Percentiles rank a stretch among this genome's conserved stretches.
Conservation (phyloP, 1,140 invertebrate species). For the Zaprionus taronus region DNA sequence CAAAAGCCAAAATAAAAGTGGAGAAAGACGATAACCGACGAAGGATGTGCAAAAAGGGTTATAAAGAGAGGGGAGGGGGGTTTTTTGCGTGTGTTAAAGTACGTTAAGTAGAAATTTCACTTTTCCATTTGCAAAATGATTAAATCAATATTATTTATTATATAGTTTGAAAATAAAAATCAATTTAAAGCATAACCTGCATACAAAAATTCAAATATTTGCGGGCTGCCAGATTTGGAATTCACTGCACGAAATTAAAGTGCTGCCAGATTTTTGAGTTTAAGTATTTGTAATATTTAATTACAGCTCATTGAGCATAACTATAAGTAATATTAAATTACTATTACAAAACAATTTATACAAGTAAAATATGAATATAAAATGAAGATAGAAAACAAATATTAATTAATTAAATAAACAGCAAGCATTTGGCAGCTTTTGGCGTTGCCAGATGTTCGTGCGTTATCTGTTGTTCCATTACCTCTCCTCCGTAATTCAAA, state of each 20-base stretch:
- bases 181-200: constrained; percentile 4
- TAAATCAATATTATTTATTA: constrained; percentile 72
- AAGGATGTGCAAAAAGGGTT: background rate
- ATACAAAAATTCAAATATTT: background rate
- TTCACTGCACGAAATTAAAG: background rate
- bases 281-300: background rate
- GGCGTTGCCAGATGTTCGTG: constrained; percentile 28
- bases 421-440: background rate
- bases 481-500: constrained; percentile 11
- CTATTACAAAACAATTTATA: background rate
- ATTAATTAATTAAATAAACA: background rate
- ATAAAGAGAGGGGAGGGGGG: background rate
- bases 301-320: background rate
- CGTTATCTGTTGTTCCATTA: constrained; percentile 8
- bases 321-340: background rate
- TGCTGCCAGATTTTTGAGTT: background rate
- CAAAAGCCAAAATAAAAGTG: constrained; percentile 35
- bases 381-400: background rate
- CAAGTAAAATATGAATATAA: background rate
- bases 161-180: constrained; percentile 65
- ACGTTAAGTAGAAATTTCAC: constrained; percentile 25
- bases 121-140: constrained; percentile 42
- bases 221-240: background rate
- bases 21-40: background rate
- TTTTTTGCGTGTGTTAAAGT: constrained; percentile 17